Evolutionary conservation across 2,113 vertebrate species (phyloP).

Genomic region (Cebus imitator): DNA sequence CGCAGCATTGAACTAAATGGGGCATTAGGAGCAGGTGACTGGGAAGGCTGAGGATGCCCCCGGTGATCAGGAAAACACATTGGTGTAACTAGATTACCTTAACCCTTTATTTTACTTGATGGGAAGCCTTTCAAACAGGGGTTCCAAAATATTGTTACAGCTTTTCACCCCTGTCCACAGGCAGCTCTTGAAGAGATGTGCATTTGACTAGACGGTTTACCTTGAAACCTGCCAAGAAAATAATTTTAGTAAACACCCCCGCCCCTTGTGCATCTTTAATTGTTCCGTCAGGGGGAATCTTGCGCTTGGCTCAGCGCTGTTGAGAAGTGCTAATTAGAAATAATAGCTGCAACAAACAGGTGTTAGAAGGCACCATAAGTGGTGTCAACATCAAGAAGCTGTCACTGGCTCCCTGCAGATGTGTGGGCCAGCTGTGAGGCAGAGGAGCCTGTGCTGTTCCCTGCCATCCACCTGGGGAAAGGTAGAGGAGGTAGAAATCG

Average conservation of each 20-base stretch:
- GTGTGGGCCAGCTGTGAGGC: neutral
- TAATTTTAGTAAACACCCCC: constrained; percentile 58
- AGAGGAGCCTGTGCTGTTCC: neutral
- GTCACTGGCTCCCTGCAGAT: neutral
- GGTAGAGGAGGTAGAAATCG: rapidly evolving
- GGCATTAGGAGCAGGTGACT: neutral
- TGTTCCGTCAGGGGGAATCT: constrained; percentile 76
- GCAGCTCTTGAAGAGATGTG: constrained; percentile 60
- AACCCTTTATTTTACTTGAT: neutral
- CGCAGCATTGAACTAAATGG: neutral
- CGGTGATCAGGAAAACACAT: neutral
- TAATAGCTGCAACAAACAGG: constrained; percentile 77
- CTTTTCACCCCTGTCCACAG: constrained; percentile 53
- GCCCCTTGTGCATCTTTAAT: constrained; percentile 67
- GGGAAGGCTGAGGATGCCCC: neutral
- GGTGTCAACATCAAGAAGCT: neutral
- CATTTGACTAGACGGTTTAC: constrained; percentile 52
- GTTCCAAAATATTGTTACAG: neutral
- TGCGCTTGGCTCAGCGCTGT: constrained; percentile 72
- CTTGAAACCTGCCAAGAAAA: constrained; percentile 73
- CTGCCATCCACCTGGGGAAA: neutral
- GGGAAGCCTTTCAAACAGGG: neutral
- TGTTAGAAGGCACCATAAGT: constrained; percentile 64
- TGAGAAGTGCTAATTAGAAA: constrained; percentile 81
- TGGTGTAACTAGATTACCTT: neutral